A percentile compares a stretch with the other conserved stretches of the same genome.
Conservation (phyloP, 2,888 invertebrate genomes). For the Drosophila barbarae region DNA sequence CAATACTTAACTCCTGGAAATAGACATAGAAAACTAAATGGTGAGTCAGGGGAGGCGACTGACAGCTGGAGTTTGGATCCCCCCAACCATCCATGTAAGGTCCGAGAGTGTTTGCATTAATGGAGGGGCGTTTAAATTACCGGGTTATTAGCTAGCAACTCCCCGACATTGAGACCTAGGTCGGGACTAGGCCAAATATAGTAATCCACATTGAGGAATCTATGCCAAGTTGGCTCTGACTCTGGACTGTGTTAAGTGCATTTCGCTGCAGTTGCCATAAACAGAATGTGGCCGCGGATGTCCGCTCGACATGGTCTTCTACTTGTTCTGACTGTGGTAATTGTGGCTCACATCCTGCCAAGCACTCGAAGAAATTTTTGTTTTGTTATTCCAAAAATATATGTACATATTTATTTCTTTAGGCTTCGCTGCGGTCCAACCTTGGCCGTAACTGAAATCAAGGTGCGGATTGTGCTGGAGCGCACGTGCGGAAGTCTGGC, state of each 20-base stretch:
- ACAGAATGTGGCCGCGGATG: constrained; percentile 24
- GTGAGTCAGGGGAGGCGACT: constrained; percentile 23
- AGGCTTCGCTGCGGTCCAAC: constrained; percentile 18
- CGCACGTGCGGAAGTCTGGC: constrained; percentile 19
- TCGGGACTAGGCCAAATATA: constrained; percentile 27
- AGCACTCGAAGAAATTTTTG: constrained; percentile 13
- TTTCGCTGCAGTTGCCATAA: constrained; percentile 37
- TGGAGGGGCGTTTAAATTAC: constrained; percentile 20
- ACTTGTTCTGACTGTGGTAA: constrained; percentile 4
- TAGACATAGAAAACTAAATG: not conserved
- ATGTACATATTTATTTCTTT: not conserved
- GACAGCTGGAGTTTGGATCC: constrained; percentile 23
- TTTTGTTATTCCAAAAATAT: no score
- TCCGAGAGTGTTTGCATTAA: constrained; percentile 11
- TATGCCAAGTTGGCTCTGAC: constrained; percentile 29
- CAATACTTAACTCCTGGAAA: constrained; percentile 2
- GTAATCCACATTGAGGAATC: constrained; percentile 17
- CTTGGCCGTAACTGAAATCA: constrained; percentile 39
- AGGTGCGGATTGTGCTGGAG: constrained; percentile 29
- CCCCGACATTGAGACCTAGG: constrained; percentile 18
- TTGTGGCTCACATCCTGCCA: constrained; percentile 30
- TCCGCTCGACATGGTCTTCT: constrained; percentile 43
- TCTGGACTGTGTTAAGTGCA: constrained; percentile 16
- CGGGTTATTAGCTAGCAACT: constrained; percentile 11
- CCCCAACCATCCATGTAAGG: constrained; percentile 15